Evolutionary conservation across 1,140 invertebrate species (phyloP).

Genomic region (Euborellia annulipes): DNA sequence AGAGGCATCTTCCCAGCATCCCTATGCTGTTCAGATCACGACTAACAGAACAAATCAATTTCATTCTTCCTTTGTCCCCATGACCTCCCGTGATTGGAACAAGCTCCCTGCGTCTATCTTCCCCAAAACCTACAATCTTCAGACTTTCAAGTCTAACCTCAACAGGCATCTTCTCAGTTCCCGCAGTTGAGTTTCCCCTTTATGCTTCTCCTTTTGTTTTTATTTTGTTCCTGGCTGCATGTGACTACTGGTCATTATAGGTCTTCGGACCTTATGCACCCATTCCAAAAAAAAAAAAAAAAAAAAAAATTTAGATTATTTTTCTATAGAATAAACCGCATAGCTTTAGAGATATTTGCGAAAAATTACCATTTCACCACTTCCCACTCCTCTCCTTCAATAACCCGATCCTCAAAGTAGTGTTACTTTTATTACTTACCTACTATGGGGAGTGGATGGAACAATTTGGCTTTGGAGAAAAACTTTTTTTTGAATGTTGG

Average conservation of each 20-base stretch:
- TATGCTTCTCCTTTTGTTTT: neutral
- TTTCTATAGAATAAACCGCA: no score
- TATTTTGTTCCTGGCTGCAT: neutral
- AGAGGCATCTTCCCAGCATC: no score
- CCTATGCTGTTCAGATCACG: no score
- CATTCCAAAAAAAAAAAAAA: no score
- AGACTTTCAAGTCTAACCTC: neutral
- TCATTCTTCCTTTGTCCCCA: no score
- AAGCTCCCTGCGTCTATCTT: no score
- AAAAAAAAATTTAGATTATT: no score
- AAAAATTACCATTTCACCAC: neutral
- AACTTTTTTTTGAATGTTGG: slow-evolving; percentile 3
- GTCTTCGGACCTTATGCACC: neutral
- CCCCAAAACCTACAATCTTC: no score
- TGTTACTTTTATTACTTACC: neutral
- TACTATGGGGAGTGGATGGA: neutral
- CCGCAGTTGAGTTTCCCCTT: neutral
- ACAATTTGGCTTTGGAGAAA: slow-evolving; percentile 1
- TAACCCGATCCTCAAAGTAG: neutral
- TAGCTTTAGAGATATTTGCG: neutral
- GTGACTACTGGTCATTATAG: neutral
- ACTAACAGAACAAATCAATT: no score
- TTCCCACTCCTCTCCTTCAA: neutral
- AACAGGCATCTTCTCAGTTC: neutral
- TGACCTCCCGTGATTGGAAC: no score